Percentiles rank a stretch among this genome's conserved stretches.
Evolutionary conservation across 2,113 vertebrate species (phyloP).

Genomic region (Atrichornis clamosus): DNA sequence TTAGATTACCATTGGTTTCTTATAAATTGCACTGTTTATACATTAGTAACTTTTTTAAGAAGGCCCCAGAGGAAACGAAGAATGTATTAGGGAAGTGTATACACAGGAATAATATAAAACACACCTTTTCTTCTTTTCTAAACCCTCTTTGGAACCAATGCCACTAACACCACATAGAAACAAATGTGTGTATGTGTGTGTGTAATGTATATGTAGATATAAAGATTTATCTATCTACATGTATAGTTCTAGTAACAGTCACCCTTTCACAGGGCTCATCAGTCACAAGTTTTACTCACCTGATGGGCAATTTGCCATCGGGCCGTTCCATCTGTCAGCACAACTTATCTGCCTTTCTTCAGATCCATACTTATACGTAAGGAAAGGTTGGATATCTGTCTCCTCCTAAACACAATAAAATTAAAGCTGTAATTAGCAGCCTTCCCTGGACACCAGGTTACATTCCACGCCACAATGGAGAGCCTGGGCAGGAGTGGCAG

Average conservation of each 20-base stretch:
- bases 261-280: slow-evolving; percentile 60
- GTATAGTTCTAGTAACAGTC: neutral
- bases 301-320: slow-evolving; percentile 73
- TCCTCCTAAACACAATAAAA: slow-evolving; percentile 74
- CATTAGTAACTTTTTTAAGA: neutral
- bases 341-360: slow-evolving; percentile 74
- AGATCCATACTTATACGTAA: slow-evolving; percentile 60
- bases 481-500: neutral
- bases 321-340: slow-evolving; percentile 69
- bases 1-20: neutral
- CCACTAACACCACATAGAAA: neutral
- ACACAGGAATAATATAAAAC: neutral
- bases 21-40: slow-evolving; percentile 15
- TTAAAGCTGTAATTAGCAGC: slow-evolving; percentile 73
- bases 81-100: neutral
- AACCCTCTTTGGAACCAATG: neutral
- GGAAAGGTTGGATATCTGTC: slow-evolving; percentile 72
- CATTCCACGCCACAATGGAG: neutral
- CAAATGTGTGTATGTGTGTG: neutral
- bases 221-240: neutral
- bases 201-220: neutral
- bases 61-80: neutral
- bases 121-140: neutral
- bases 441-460: slow-evolving; percentile 48
- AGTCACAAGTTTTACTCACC: slow-evolving; percentile 67